Evolutionary conservation across 2,797 vertebrate species (phyloP), one percentile per base, ranked within the genome.

Genomic region (Lepus oiostolus): DNA sequence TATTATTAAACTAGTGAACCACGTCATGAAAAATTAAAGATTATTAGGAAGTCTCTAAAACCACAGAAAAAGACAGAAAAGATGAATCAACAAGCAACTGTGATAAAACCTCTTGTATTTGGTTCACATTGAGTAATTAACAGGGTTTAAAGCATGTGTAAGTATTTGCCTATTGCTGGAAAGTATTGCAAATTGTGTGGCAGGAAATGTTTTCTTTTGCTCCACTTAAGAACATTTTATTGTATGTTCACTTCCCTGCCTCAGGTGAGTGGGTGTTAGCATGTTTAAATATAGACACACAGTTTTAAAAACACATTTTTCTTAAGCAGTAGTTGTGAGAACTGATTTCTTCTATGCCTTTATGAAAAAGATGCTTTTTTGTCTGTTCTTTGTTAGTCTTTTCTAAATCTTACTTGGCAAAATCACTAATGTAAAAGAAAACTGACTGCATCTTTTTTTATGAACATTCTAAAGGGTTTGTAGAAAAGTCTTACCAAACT

Each of bases 351-450:
- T 89, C 22, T 16, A 26, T 65, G 52, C 80, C 32, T 92, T 96
- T 42, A 90, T 12, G 68, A 90, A 76, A 95, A 81, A 38, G 0
- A 2, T 67, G 10, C 0, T 42, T 68, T 60, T 91, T 83, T 65
- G 76, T 74, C 50, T 95, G 67, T 85, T 19, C 17, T 60, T 82
- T 77, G 30, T 79, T n/a, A 90, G 35, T 28, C 8, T 85, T 97
- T 90, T 62, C 52, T 90, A 90, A 97, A 84, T 82, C 12, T 22
- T 91, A 32, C 26, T 76, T 96, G 84, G 54, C 17, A 42, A 93
- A 96, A 93, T 89, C 90, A 89, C n/a, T 52, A 82, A 84, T 0
- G 1, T 60, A 71, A 95, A 94, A 92, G 62, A 93, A 96, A 95
- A 97, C 14, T 24, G 63, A 91, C 19, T 91, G 16, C 19, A 2